Evolutionary conservation across 1,140 invertebrate genomes (phyloP).

Genomic region (Asobara japonica): DNA sequence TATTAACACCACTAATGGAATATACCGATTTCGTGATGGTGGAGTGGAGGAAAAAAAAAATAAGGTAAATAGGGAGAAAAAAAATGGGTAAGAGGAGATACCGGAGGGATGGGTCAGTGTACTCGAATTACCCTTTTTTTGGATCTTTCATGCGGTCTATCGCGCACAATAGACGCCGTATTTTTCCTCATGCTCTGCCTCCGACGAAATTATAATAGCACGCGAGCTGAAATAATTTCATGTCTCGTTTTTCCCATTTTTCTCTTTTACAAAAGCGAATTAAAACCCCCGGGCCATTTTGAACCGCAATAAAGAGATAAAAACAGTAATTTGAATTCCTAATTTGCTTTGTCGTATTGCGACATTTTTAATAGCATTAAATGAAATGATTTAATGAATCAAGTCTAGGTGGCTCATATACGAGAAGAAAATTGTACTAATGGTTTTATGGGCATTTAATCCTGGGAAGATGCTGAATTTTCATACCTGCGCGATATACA

Average conservation of each 20-base stretch:
- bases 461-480: too few relatives aligned
- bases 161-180: background rate
- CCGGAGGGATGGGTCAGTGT: background rate
- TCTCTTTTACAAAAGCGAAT: background rate
- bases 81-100: background rate
- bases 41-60: background rate
- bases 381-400: background rate
- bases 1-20: constrained; percentile 20
- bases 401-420: background rate
- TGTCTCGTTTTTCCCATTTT: background rate
- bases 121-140: background rate
- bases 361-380: background rate
- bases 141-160: background rate
- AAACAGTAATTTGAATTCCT: background rate
- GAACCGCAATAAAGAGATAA: background rate
- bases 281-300: background rate
- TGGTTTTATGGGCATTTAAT: too few relatives aligned
- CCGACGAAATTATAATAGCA: background rate
- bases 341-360: background rate
- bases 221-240: background rate
- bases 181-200: background rate
- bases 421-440: too few relatives aligned
- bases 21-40: constrained; percentile 11
- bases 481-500: too few relatives aligned
- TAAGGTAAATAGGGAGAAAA: background rate